Conservation (phyloP, 2,888 invertebrate genomes). For the Tenthredo livida region DNA sequence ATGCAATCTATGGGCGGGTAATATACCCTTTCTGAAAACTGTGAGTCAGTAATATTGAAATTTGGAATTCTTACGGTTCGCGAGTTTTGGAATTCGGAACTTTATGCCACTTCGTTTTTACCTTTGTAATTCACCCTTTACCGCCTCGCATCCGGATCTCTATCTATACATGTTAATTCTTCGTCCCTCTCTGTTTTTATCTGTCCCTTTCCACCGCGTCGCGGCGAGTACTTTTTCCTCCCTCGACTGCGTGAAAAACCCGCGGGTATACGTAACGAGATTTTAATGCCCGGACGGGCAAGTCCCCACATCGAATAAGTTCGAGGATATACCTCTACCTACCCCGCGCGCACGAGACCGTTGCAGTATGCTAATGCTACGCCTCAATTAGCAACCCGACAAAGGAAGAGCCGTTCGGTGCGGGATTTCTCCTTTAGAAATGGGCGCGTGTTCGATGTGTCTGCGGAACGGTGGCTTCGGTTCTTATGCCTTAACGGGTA, state of each 20-base stretch:
- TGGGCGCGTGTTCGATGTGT: slow-evolving; percentile 34
- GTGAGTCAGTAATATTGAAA: too few species aligned
- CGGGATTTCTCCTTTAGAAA: slow-evolving; percentile 18
- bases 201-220: neutral
- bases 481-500: slow-evolving; percentile 3
- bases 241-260: neutral
- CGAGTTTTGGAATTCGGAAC: neutral
- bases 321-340: neutral
- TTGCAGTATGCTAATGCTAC: slow-evolving; percentile 66
- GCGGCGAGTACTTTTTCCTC: neutral
- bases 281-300: slow-evolving; percentile 59
- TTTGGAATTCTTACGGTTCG: too few species aligned
- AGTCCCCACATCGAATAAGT: neutral
- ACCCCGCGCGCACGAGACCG: slow-evolving; percentile 40
- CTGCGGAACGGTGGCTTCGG: neutral
- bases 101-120: neutral
- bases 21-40: too few species aligned
- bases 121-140: slow-evolving; percentile 3
- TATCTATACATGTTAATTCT: neutral
- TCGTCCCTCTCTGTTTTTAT: neutral
- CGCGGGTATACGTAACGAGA: slow-evolving; percentile 59
- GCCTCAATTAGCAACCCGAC: slow-evolving; percentile 66
- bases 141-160: neutral
- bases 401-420: slow-evolving; percentile 42
- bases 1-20: too few species aligned